phyloP scores from a whole-genome alignment of 2,888 invertebrate genomes.

The Ferrisia virgata region DNA sequence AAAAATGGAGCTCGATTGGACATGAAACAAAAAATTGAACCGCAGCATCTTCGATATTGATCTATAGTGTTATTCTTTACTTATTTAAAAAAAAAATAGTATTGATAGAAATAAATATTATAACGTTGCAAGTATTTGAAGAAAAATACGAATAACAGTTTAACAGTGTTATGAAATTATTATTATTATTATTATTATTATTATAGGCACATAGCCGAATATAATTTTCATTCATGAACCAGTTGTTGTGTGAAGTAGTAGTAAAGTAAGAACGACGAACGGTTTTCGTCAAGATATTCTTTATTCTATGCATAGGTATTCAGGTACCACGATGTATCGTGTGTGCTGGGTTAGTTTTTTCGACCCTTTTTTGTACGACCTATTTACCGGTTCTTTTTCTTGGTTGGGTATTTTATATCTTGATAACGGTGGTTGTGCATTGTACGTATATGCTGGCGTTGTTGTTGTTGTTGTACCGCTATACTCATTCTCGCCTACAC shows the following conservation, averaged over 20 bases:
- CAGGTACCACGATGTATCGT: neutral
- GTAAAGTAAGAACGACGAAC: neutral
- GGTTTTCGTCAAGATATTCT: neutral
- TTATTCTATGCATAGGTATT: neutral
- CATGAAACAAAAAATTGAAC: neutral
- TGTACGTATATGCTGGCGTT: neutral
- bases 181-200: too few species aligned
- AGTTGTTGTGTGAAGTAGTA: neutral
- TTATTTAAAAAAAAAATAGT: neutral
- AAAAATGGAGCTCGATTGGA: neutral
- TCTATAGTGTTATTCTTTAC: neutral
- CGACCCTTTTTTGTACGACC: slow-evolving; percentile 25
- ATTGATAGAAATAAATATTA: neutral
- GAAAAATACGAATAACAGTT: neutral
- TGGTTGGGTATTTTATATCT: slow-evolving; percentile 1
- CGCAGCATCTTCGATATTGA: neutral
- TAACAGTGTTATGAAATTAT: neutral
- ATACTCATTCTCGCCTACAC: slow-evolving; percentile 40
- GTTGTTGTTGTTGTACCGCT: slow-evolving; percentile 39
- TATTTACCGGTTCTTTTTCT: slow-evolving; percentile 32
- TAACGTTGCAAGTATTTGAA: neutral
- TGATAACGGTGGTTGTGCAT: slow-evolving; percentile 42
- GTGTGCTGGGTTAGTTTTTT: slow-evolving; percentile 3
- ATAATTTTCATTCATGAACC: slow-evolving; percentile 8
- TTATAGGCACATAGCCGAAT: neutral